These are phyloP conservation scores for Porites divaricata DNA, from an alignment of 92 coral and sea anemone species.

Conservation along the genomic window DNA sequence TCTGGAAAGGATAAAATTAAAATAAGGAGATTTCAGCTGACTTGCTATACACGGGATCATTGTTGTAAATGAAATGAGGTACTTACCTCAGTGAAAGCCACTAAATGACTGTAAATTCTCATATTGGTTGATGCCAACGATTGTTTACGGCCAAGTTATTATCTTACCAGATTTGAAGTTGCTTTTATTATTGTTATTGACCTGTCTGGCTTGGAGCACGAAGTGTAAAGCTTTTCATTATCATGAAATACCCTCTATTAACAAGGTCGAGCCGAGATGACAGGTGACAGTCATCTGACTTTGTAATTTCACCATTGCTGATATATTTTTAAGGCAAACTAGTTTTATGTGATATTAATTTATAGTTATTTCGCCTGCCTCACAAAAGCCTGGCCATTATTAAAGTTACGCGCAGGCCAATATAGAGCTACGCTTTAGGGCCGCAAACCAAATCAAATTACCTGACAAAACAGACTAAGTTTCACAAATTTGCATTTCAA, in stretches of 20 bases:
- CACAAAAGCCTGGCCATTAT: slow-evolving; percentile 28
- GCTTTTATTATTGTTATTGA: slow-evolving; percentile 24
- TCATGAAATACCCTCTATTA: slow-evolving; percentile 71
- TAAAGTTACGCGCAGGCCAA: slow-evolving; percentile 14
- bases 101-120: slow-evolving; percentile 9
- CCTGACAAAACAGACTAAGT: not conserved
- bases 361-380: slow-evolving; percentile 24
- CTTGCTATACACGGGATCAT: not conserved
- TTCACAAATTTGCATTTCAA: slow-evolving; percentile 21
- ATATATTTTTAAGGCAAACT: not conserved
- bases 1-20: too few species aligned
- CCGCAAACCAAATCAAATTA: slow-evolving; percentile 26
- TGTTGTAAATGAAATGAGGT: too few species aligned
- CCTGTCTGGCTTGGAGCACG: slow-evolving; percentile 40
- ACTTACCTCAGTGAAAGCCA: slow-evolving; percentile 16
- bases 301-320: not conserved
- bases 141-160: not conserved
- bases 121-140: not conserved
- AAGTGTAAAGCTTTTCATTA: slow-evolving; percentile 75
- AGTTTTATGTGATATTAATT: slow-evolving; percentile 22
- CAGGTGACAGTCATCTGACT: slow-evolving; percentile 11
- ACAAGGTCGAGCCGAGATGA: slow-evolving; percentile 52
- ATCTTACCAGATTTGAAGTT: not conserved
- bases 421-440: slow-evolving; percentile 12
- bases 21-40: not conserved